Conservation (phyloP, 2,797 vertebrate species). For the Propithecus perrieri region DNA sequence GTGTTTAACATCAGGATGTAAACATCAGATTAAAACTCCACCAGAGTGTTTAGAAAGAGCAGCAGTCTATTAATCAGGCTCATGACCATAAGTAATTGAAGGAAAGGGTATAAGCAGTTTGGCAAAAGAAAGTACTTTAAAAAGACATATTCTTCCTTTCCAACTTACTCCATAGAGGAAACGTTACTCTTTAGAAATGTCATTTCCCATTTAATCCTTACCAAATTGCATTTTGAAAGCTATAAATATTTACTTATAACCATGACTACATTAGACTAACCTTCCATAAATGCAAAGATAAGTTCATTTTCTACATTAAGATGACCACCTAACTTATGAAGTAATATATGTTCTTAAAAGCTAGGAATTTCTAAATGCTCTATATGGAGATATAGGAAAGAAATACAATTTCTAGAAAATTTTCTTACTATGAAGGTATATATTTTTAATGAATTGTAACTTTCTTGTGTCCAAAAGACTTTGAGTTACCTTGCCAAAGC, state of each 20-base stretch:
- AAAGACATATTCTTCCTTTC: slow-evolving; percentile 4
- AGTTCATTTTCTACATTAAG: slow-evolving; percentile 15
- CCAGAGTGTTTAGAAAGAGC: slow-evolving; percentile 2
- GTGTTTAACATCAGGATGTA: neutral
- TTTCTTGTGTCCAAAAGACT: neutral
- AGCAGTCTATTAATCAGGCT: neutral
- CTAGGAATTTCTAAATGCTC: neutral
- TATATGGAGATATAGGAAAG: neutral
- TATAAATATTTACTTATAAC: slow-evolving; percentile 74
- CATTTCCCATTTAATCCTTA: slow-evolving; percentile 32
- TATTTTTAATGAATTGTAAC: neutral
- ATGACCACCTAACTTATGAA: neutral
- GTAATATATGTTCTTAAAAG: neutral
- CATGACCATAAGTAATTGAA: neutral
- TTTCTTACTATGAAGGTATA: neutral
- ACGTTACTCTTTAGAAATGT: slow-evolving; percentile 48
- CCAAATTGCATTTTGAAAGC: slow-evolving; percentile 49
- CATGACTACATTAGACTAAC: slow-evolving; percentile 43
- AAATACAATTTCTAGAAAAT: neutral
- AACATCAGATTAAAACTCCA: slow-evolving; percentile 39
- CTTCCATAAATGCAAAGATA: slow-evolving; percentile 56
- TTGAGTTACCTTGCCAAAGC: neutral
- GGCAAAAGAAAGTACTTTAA: slow-evolving; percentile 30
- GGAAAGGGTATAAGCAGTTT: neutral
- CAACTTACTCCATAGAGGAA: slow-evolving; percentile 53